These are phyloP conservation scores for Paragorgia papillata DNA, from an alignment of 92 coral and sea anemone species.

Conservation along the genomic window DNA sequence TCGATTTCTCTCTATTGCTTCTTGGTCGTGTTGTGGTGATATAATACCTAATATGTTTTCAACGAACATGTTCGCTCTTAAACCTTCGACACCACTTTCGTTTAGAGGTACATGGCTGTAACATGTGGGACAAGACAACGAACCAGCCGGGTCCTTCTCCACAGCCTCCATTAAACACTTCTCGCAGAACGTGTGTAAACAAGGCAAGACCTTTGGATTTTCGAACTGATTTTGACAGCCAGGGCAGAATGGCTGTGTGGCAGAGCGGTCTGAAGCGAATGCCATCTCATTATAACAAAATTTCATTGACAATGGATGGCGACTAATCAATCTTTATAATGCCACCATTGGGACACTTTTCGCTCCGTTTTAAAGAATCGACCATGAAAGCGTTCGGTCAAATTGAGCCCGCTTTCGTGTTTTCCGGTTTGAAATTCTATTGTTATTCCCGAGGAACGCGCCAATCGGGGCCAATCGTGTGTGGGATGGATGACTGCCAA, in stretches of 20 bases:
- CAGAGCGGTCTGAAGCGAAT: slow-evolving; percentile 79
- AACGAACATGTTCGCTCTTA: slow-evolving; percentile 76
- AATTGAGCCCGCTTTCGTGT: slow-evolving; percentile 10
- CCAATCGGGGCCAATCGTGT: slow-evolving; percentile 71
- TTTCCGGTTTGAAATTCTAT: slow-evolving; percentile 51
- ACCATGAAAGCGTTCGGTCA: slow-evolving; percentile 2
- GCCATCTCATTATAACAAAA: slow-evolving; percentile 91
- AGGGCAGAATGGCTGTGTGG: slow-evolving; percentile 77
- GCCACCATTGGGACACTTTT: slow-evolving; percentile 44
- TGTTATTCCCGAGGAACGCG: slow-evolving; percentile 41
- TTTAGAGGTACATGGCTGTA: slow-evolving; percentile 82
- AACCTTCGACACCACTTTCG: slow-evolving; percentile 84
- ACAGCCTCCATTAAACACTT: slow-evolving; percentile 87
- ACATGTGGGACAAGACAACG: slow-evolving; percentile 89
- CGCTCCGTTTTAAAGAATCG: background rate
- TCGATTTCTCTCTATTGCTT: slow-evolving; percentile 38
- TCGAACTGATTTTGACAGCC: slow-evolving; percentile 87
- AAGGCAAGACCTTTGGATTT: slow-evolving; percentile 93
- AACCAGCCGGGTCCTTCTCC: slow-evolving; percentile 79
- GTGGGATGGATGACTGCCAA: slow-evolving; percentile 68
- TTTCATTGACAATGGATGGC: slow-evolving; percentile 78
- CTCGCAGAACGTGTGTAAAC: slow-evolving; percentile 99
- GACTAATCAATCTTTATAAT: slow-evolving; percentile 37
- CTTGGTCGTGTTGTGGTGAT: slow-evolving; percentile 70
- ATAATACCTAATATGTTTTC: slow-evolving; percentile 84